These are phyloP conservation scores for Alauda arvensis DNA, from an alignment of 2,797 vertebrate species.

Conservation along the genomic window DNA sequence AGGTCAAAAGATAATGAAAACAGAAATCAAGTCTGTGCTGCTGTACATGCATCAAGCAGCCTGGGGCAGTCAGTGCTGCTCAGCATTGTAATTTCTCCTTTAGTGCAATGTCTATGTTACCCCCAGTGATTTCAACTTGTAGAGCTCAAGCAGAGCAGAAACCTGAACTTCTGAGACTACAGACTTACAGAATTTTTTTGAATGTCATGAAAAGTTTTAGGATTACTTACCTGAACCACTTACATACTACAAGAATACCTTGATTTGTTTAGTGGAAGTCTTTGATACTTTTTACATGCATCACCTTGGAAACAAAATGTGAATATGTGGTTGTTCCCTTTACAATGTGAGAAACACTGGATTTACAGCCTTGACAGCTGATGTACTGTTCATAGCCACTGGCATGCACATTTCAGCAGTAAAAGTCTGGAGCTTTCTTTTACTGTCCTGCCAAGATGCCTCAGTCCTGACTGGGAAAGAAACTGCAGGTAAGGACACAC, in stretches of 20 bases:
- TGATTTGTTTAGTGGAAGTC: constrained; percentile 4
- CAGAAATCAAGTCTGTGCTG: not conserved
- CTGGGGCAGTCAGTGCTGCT: accelerated
- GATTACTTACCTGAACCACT: not conserved
- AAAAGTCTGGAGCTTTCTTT: not conserved
- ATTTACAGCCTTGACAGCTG: not conserved
- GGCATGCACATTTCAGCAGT: not conserved
- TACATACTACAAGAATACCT: not conserved
- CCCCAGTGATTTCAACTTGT: not conserved
- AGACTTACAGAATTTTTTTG: not conserved
- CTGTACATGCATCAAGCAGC: not conserved
- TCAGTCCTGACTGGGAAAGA: not conserved
- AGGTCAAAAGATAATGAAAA: not conserved
- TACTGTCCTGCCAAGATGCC: not conserved
- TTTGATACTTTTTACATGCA: not conserved
- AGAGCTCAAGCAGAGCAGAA: not conserved
- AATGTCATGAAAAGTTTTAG: not conserved
- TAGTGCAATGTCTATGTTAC: not conserved
- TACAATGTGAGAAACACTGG: not conserved
- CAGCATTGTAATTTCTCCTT: not conserved
- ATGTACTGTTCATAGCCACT: not conserved
- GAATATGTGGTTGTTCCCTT: not conserved
- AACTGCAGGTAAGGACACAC: not conserved
- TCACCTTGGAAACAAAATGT: constrained; percentile 25
- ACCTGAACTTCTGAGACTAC: not conserved